Percentiles rank a stretch among this genome's conserved stretches.
These are phyloP conservation scores for Parapristionchus giblindavisi DNA, from an alignment of 2,888 invertebrate species.

Conservation along the genomic window DNA sequence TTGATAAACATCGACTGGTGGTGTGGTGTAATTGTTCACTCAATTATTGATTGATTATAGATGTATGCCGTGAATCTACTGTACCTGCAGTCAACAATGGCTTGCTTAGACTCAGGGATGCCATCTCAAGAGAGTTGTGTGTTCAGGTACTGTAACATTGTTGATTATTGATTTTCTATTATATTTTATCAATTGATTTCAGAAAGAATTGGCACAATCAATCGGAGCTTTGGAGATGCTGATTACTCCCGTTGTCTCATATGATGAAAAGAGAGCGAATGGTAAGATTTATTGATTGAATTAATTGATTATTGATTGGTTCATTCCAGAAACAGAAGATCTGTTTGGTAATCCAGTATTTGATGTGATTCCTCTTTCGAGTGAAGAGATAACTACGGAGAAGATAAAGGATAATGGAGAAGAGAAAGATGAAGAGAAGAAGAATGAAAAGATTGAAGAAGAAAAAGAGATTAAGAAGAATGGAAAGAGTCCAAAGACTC, in stretches of 20 bases:
- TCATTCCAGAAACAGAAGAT: slow-evolving; percentile 7
- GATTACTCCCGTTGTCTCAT: slow-evolving; percentile 12
- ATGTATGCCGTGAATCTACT: background rate
- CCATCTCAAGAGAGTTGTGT: slow-evolving; percentile 27
- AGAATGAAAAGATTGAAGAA: background rate
- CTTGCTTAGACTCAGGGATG: slow-evolving; percentile 20
- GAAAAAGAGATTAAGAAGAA: background rate
- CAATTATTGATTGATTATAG: slow-evolving; percentile 4
- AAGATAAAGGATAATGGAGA: background rate
- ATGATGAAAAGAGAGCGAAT: background rate
- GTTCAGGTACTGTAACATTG: slow-evolving; percentile 16
- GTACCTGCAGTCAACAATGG: background rate
- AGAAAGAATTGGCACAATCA: slow-evolving; percentile 30
- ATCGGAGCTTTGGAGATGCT: slow-evolving; percentile 38
- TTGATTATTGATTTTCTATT: background rate
- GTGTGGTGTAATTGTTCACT: background rate
- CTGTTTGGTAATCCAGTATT: slow-evolving; percentile 20
- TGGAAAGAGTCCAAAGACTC: background rate
- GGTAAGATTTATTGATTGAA: background rate
- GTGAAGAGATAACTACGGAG: background rate
- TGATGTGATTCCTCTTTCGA: slow-evolving; percentile 23
- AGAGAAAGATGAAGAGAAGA: background rate
- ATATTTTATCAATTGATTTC: too few relatives aligned
- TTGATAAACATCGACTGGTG: too few relatives aligned
- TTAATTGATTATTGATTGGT: background rate